Evolutionary conservation across 2,113 vertebrate species (phyloP), one percentile per base, ranked within the genome.

Genomic region (Serilophus lunatus): DNA sequence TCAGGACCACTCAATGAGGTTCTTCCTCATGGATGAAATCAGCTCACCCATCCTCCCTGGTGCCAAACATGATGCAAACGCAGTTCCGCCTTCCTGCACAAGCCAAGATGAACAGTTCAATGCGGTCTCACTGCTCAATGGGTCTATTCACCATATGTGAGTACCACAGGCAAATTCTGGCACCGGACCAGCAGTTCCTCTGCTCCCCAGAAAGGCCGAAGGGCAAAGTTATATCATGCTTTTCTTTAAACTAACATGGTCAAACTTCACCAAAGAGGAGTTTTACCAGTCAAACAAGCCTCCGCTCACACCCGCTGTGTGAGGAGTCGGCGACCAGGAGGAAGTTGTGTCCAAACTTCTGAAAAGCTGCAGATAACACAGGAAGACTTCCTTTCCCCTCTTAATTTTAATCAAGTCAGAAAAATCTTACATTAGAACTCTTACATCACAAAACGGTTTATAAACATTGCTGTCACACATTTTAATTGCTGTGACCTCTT

Each of bases 401-500:
- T 45, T 93, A 74, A 70, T 77, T 86, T 88, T 61, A 61, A 95
- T 61, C 54, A 26, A 35, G 65, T 84, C 59, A 91, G 24, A 74
- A 93, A 86, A 92, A 95, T 42, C 42, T 77, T 82, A 78, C 12
- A 14, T 89, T 82, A 79, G 4, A n/a, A 88, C 47, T 82, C 86
- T 91, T 88, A 91, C 76, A 82, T 90, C 80, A 82, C 44, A 68
- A 63, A 95, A 44, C 72, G 91, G 68, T 92, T 95, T 92, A 88
- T 35, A 96, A 82, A 93, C 86, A 81, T 68, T 3, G 1, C 79
- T 6, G 8, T 84, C 88, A 95, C 79, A 80, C 49, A 90, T 93
- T 92, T 93, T 93, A 96, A 92, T 69, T 94, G 90, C 85, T 80
- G 65, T 49, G 95, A 95, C 82, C 78, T 77, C 76, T 91, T 92